Conservation (phyloP, 2,888 invertebrate genomes). For the Sylvicola cinctus region DNA sequence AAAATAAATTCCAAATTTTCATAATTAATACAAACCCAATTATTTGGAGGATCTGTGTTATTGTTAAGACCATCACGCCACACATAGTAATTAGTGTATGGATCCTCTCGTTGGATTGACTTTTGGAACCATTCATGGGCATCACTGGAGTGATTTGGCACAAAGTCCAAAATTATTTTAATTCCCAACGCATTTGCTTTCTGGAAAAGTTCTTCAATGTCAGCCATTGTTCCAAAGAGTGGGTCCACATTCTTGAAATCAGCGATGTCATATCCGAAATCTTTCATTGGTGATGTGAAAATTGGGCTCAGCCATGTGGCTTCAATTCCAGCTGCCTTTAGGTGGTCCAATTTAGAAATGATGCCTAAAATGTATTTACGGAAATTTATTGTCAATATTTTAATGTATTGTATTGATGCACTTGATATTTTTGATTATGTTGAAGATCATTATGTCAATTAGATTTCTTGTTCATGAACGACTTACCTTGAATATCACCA, state of each 20-base stretch:
- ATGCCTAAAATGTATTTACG: no score
- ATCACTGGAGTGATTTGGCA: conserved; percentile 33
- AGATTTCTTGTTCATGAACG: no score
- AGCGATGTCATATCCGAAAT: conserved; percentile 39
- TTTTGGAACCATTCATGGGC: conserved; percentile 39
- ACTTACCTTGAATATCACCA: conserved; percentile 10
- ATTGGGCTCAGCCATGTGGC: conserved; percentile 38
- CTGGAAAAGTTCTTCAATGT: conserved; percentile 25
- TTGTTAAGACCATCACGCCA: conserved; percentile 27
- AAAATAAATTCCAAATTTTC: no score
- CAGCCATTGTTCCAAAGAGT: conserved; percentile 30
- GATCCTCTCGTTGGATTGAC: conserved; percentile 29
- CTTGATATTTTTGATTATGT: no score
- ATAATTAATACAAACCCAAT: no score
- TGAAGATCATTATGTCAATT: no score
- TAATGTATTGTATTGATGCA: no score
- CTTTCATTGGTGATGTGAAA: conserved; percentile 33
- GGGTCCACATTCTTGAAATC: conserved; percentile 31
- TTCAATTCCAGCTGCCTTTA: conserved; percentile 27
- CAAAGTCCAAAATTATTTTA: conserved; percentile 40
- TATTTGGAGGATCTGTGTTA: conserved; percentile 18
- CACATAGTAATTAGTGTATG: conserved; percentile 43
- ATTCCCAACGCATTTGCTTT: conserved; percentile 19
- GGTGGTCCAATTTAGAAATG: conserved; percentile 27
- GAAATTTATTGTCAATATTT: no score